Conservation (phyloP, 2,113 vertebrate species). For the Tinamus guttatus region DNA sequence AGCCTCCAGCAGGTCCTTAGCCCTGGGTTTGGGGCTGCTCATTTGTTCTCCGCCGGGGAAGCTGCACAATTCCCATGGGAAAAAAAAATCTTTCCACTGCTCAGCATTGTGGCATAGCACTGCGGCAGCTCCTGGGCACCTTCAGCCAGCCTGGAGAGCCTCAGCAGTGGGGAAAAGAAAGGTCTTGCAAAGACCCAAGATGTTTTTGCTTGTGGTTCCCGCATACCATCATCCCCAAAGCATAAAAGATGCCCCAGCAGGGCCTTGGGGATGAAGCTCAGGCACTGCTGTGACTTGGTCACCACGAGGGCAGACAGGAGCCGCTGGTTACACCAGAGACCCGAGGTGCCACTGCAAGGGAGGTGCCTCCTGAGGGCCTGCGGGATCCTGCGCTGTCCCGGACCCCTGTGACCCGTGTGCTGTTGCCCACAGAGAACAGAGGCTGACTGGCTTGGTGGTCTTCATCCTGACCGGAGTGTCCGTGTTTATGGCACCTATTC, state of each 20-base stretch:
- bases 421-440: constrained; percentile 77
- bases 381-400: neutral
- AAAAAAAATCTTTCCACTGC: neutral
- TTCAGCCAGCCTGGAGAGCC: neutral
- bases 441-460: constrained; percentile 79
- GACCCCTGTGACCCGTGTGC: neutral
- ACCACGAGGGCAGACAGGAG: neutral
- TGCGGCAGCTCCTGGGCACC: neutral
- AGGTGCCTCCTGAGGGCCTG: accelerated
- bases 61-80: neutral
- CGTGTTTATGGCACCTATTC: constrained; percentile 79
- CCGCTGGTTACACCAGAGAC: neutral
- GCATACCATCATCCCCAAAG: neutral
- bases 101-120: neutral
- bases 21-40: neutral
- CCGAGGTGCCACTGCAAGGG: neutral
- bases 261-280: neutral
- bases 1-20: neutral
- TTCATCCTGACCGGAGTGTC: constrained; percentile 82
- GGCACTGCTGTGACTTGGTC: neutral
- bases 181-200: neutral
- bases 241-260: neutral
- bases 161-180: neutral
- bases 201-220: neutral
- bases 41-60: neutral